Evolutionary conservation across 2,797 vertebrate species (phyloP), one percentile per base, ranked within the genome.

Genomic region (Pseudochirops corinnae): DNA sequence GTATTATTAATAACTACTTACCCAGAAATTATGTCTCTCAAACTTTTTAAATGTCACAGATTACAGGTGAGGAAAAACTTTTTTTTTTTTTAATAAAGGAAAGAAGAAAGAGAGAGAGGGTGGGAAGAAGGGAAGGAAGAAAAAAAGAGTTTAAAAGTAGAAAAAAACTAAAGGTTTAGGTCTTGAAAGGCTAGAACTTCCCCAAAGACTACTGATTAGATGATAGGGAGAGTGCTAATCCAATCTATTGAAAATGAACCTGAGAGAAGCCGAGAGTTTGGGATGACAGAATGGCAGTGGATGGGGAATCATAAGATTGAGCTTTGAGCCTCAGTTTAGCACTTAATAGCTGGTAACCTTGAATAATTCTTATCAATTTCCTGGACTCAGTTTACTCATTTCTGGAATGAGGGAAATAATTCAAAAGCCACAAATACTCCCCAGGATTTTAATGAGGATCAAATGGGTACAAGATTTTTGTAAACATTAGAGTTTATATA

Each of bases 101-200:
- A 33, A 29, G 10, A 67, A n/a, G 5, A n/a, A 67, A 2, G 67
- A 39, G 29, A 31, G 29, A 46, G 0, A 10, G 29, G 52, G 67
- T 33, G 1, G 14, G 2, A 39, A 1, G 18, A 53, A 31, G 9
- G 33, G 10, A 13, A 7, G 91, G 2, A 4, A 93, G 29, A n/a
- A 14, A 10, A 91, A 94, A 96, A 95, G 87, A 98, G 94, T 0
- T 94, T 52, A 90, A 90, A 39, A 95, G 93, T 94, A 95, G 3
- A 94, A 95, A n/a, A 33, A 96, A 94, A 96, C 4, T 55, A 55
- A 96, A 90, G 92, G 62, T 93, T 52, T 67, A 74, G 16, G 29
- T 18, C 16, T 74, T 74, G 67, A 74, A 74, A 9, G 5, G 14
- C n/a, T 58, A 74, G 33, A 74, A 74, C 33, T 74, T 74, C 33